Conservation (phyloP, 2,888 invertebrate species). For the Acleris cristana region DNA sequence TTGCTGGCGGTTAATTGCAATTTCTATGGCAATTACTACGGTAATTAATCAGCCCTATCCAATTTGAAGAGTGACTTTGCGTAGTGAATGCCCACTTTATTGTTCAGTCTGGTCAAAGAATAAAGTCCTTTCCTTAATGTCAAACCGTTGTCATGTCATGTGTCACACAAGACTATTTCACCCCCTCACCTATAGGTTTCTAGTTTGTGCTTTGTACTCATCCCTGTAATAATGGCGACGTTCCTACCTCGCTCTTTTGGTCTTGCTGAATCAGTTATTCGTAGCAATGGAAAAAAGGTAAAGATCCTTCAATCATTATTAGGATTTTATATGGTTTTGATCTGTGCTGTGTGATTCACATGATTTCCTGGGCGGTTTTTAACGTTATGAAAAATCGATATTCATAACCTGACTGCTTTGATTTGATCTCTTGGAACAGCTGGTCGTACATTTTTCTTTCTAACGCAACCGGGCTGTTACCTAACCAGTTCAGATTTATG, state of each 20-base stretch:
- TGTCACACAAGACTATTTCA: conserved; percentile 6
- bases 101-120: no score
- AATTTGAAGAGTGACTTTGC: no score
- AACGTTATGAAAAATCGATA: conserved; percentile 25
- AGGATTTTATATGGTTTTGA: no score
- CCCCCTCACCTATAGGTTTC: no score
- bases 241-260: conserved; percentile 89
- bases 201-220: conserved; percentile 18
- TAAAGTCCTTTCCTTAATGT: not conserved
- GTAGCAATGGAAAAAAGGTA: conserved; percentile 90
- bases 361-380: no score
- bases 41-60: no score
- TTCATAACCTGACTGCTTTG: conserved; percentile 15
- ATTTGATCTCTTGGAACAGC: conserved; percentile 23
- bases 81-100: no score
- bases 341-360: no score
- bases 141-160: conserved; percentile 32
- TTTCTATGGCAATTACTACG: no score
- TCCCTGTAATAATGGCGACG: conserved; percentile 88
- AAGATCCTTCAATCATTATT: conserved; percentile 40
- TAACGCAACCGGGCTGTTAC: conserved; percentile 1
- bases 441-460: conserved; percentile 17
- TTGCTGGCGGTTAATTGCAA: no score
- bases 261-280: conserved; percentile 87
- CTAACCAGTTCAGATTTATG: conserved; percentile 27